Evolutionary conservation across 2,888 invertebrate genomes (phyloP), one percentile per base, ranked within the genome.

Genomic region (Acanthosoma haemorrhoidale): DNA sequence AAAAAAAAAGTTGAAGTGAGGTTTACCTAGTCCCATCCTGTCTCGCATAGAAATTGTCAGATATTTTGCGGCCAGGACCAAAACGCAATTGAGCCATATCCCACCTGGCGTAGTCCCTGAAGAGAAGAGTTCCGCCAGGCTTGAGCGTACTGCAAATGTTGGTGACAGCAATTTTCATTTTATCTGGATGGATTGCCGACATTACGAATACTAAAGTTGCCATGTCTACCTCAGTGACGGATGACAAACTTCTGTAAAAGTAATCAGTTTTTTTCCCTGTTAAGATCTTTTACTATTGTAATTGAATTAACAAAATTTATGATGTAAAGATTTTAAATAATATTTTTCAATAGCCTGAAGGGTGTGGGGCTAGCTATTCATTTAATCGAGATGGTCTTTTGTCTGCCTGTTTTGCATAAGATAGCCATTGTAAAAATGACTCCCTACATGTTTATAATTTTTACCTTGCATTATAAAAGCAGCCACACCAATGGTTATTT

Each of bases 41-140:
- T 16, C 98, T 83, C 84, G 94, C 91, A 79, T 98, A 99, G 76
- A 96, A 91, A 79, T 95, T 92, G 3, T 97, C 95, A 0, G 87
- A 81, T 63, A 98, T 91, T 80, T 97, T 96, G 78, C 93, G 89
- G 0, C 96, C 96, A 0, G 94, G 87, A 73, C 92, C 91, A 79
- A 99, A 99, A 36, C 98, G 84, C 63, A 98, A 78, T 82, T 97
- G 96, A 0, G 98, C 94, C 90, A 97, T 94, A 79, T 98, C 98
- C 77, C 95, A 91, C 0, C 94, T 82, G 0, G 95, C 98, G 80
- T 98, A 99, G 80, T 98, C 98, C 72, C 98, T 82, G 75, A 98
- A 90, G 16, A 98, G 80, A 2, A 98, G 79, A 36, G 90, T 79
- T 0, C 96, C 97, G 2, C 91, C 93, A 0, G 89, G 86, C 41